These are phyloP conservation scores for Gymnarchus niloticus DNA, from an alignment of 2,113 vertebrate species.

Conservation along the genomic window DNA sequence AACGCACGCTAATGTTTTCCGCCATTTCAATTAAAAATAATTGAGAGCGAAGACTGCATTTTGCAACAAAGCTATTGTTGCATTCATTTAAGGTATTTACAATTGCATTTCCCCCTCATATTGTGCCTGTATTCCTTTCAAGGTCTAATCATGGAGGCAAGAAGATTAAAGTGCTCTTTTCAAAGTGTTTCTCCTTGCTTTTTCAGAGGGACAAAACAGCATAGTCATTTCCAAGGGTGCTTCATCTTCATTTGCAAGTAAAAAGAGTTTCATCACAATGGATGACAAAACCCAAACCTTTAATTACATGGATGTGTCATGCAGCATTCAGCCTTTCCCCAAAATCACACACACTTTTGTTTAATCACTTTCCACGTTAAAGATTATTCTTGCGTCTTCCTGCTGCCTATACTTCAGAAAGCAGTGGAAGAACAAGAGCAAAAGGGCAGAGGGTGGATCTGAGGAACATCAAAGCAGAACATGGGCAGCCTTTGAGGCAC, in stretches of 20 bases:
- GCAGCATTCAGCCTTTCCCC: background rate
- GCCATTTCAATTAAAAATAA: slow-evolving; percentile 18
- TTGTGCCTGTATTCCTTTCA: slow-evolving; percentile 21
- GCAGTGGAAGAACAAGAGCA: background rate
- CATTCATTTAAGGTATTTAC: slow-evolving; percentile 27
- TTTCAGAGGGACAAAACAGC: slow-evolving; percentile 13
- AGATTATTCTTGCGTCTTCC: slow-evolving; percentile 14
- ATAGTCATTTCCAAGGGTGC: slow-evolving; percentile 13
- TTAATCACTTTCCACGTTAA: slow-evolving; percentile 25
- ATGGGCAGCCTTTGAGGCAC: slow-evolving; percentile 16
- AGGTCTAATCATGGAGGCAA: slow-evolving; percentile 22
- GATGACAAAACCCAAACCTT: slow-evolving; percentile 19
- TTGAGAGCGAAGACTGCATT: slow-evolving; percentile 15
- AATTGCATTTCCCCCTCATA: background rate
- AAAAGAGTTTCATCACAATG: slow-evolving; percentile 22
- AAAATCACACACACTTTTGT: slow-evolving; percentile 14
- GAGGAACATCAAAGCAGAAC: slow-evolving; percentile 20
- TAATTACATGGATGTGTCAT: slow-evolving; percentile 16
- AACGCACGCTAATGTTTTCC: background rate
- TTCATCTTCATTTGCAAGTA: slow-evolving; percentile 27
- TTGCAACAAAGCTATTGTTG: slow-evolving; percentile 23
- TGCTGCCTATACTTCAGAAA: slow-evolving; percentile 8
- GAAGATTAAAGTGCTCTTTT: slow-evolving; percentile 26
- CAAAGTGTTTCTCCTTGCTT: slow-evolving; percentile 14
- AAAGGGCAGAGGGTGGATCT: slow-evolving; percentile 3